These are phyloP conservation scores for Triops longicaudatus DNA, from an alignment of 1,140 invertebrate species.

Conservation along the genomic window DNA sequence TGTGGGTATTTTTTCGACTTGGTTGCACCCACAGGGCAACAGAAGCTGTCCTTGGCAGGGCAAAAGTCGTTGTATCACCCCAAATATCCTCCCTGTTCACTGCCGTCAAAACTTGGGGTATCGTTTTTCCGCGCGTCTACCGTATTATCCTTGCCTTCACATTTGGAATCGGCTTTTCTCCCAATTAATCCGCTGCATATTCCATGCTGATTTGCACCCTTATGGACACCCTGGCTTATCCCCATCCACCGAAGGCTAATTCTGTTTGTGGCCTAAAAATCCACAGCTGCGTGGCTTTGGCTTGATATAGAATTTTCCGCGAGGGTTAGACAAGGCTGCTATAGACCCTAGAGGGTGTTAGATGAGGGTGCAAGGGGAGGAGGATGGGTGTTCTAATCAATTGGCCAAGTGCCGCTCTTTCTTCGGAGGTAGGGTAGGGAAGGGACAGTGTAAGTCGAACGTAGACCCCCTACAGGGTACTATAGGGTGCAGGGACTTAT, in stretches of 20 bases:
- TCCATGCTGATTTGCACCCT: constrained; percentile 14
- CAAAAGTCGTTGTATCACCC: neutral
- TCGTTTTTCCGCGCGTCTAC: neutral
- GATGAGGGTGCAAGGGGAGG: neutral
- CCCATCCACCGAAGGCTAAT: neutral
- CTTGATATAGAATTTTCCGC: neutral
- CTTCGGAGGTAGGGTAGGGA: neutral
- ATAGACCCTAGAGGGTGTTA: neutral
- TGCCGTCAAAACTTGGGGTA: no score
- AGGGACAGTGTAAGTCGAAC: neutral
- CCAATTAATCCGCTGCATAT: constrained; percentile 11
- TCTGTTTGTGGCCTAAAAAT: constrained; percentile 5
- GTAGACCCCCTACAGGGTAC: neutral
- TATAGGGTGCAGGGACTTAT: neutral
- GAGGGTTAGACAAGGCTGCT: neutral
- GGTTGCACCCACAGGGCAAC: no score
- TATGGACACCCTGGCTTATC: neutral
- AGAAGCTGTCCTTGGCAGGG: no score
- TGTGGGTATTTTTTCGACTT: no score
- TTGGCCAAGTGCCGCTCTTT: constrained; percentile 3
- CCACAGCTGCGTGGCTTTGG: constrained; percentile 8
- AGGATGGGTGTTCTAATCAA: neutral
- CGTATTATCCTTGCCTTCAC: neutral
- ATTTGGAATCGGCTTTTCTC: constrained; percentile 12
- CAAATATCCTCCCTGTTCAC: neutral